Evolutionary conservation across 1,140 invertebrate genomes (phyloP), one percentile per base, ranked within the genome.

Genomic region (Nasonia giraulti): DNA sequence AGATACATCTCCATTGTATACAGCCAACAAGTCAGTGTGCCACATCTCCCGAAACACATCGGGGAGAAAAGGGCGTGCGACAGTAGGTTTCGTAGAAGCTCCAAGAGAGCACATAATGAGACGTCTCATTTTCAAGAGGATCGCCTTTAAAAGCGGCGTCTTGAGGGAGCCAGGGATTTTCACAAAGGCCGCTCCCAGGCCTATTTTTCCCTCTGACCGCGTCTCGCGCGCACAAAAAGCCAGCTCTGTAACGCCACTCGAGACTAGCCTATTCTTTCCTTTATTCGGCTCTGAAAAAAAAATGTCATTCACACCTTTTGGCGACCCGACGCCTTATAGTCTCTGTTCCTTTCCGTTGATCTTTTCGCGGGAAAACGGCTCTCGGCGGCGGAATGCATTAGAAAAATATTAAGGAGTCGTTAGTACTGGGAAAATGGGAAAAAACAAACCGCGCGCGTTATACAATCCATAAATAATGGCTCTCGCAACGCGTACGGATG

Each of bases 121-220:
- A 81, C 55, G 78, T 85, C 79, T 80, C 79, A 81, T 81, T 85
- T 76, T 85, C 79, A 80, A 74, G 78, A 66, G 78, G 17, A 6
- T n/a, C 66, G 11, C 44, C 75, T 79, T 71, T 37, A 66, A 79
- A 79, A 47, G 40, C 20, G n/a, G 75, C n/a, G 11, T 27, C 37
- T 12, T 44, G 17, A 2, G 50, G 14, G 62, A 84, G 55, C 79
- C 66, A 79, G 10, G 40, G 47, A 73, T 73, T 84, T 84, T 20
- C 76, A 79, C 76, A 84, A 84, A 78, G 27, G 68, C 2, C 82
- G 31, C 40, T 47, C 31, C 62, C 8, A 66, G 31, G 31, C 20
- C 83, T 80, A 62, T 74, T 84, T 84, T 75, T 14, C 82, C 82
- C 10, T 4, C 17, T 78, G 74, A 77, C 75, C 44, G 40, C 75